Conservation (phyloP, 2,888 invertebrate genomes). For the Tribolium freemani region DNA sequence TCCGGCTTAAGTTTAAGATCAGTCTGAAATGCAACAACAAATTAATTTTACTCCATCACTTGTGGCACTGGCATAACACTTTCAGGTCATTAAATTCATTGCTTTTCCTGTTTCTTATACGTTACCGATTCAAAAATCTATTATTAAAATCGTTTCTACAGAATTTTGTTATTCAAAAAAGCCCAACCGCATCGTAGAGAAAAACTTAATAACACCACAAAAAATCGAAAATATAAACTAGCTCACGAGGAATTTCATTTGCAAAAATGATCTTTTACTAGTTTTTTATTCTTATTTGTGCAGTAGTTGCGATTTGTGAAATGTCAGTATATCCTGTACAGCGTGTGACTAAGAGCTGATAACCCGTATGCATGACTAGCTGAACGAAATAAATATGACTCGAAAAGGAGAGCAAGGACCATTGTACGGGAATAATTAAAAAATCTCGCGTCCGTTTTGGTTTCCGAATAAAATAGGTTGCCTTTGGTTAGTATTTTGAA, state of each 20-base stretch:
- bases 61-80: no score
- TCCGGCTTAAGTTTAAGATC: conserved; percentile 67
- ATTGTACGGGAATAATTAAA: conserved; percentile 6
- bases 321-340: not conserved
- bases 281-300: no score
- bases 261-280: no score
- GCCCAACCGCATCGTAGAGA: not conserved
- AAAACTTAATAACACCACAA: not conserved
- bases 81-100: no score
- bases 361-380: not conserved
- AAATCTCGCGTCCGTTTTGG: not conserved
- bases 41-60: conserved; percentile 7
- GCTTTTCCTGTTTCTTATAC: no score
- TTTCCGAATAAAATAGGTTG: not conserved
- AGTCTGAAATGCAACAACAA: conserved; percentile 60
- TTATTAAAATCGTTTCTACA: not conserved
- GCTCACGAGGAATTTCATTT: no score
- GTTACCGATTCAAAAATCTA: no score
- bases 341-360: not conserved
- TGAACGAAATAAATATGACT: not conserved
- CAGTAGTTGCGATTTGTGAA: no score
- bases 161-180: not conserved
- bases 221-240: no score
- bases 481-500: not conserved
- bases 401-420: not conserved